Percentiles rank a stretch among this genome's conserved stretches.
Conservation (phyloP, 2,797 vertebrate genomes). For the Pipistrellus kuhlii region DNA sequence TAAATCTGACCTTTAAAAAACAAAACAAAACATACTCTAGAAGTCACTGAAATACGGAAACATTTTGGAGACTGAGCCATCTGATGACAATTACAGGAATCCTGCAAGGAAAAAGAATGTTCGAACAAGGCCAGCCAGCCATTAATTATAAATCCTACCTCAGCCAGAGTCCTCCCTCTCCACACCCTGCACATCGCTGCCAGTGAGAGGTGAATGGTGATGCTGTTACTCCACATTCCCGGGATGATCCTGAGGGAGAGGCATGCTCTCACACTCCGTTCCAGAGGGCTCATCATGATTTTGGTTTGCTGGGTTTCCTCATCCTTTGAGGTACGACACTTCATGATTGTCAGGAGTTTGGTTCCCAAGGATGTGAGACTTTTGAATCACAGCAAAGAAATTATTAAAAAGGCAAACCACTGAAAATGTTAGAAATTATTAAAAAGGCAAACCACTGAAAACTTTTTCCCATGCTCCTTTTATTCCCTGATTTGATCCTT, state of each 20-base stretch:
- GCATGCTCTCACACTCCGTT: not conserved
- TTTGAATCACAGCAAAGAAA: conserved; percentile 69
- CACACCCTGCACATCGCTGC: conserved; percentile 47
- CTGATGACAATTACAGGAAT: conserved; percentile 80
- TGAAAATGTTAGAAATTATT: conserved; percentile 50
- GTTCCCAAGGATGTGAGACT: conserved; percentile 59
- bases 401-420: conserved; percentile 71
- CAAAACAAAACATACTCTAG: conserved; percentile 34
- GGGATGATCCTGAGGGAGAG: not conserved
- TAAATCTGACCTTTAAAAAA: conserved; percentile 18
- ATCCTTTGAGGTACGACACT: conserved; percentile 68
- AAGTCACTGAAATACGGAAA: conserved; percentile 76
- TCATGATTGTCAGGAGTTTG: conserved; percentile 64
- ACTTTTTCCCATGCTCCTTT: conserved; percentile 59
- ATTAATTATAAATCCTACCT: conserved; percentile 64
- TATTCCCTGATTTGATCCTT: conserved; percentile 9
- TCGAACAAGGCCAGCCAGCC: conserved; percentile 46
- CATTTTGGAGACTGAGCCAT: conserved; percentile 67
- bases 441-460: conserved; percentile 72
- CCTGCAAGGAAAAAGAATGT: conserved; percentile 73
- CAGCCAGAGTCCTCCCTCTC: conserved; percentile 40
- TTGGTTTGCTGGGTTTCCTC: conserved; percentile 63
- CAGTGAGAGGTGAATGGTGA: conserved; percentile 28
- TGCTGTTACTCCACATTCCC: not conserved
- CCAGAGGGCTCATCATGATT: conserved; percentile 16